These are phyloP conservation scores for Drosophila paracracens DNA, from an alignment of 2,888 invertebrate genomes.

Conservation along the genomic window DNA sequence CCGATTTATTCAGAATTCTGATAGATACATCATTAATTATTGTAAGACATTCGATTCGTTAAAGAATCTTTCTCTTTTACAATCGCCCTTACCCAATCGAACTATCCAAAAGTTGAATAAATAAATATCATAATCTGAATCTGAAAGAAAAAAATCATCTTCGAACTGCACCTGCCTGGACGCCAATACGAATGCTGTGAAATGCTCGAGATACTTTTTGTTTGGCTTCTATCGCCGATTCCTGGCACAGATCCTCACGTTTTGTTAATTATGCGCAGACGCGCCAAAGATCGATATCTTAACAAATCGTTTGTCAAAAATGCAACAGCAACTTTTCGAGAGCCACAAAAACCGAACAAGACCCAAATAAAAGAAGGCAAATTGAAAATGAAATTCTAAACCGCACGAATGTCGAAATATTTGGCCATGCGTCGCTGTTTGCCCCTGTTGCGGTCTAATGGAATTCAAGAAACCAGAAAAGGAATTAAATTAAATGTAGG, in stretches of 20 bases:
- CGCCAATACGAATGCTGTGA: slow-evolving; percentile 56
- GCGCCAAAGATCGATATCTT: slow-evolving; percentile 79
- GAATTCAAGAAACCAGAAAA: slow-evolving; percentile 69
- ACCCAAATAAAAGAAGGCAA: slow-evolving; percentile 41
- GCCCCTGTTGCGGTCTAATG: slow-evolving; percentile 62
- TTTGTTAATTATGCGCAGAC: slow-evolving; percentile 74
- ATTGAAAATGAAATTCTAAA: slow-evolving; percentile 79
- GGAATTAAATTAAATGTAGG: slow-evolving; percentile 76
- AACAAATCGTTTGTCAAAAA: slow-evolving; percentile 80
- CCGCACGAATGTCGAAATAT: slow-evolving; percentile 79
- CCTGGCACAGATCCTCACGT: slow-evolving; percentile 21
- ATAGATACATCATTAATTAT: neutral
- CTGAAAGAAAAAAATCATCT: neutral
- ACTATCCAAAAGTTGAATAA: neutral
- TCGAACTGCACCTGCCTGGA: slow-evolving; percentile 56
- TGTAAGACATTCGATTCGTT: neutral
- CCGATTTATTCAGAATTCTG: neutral
- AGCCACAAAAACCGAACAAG: neutral
- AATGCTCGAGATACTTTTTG: slow-evolving; percentile 44
- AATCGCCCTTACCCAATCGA: neutral
- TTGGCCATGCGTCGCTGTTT: slow-evolving; percentile 47
- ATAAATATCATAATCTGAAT: neutral
- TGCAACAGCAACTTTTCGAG: slow-evolving; percentile 42
- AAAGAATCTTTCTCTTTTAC: neutral
- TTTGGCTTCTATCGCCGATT: neutral